Conservation (phyloP, 2,113 vertebrate species). For the Corydoras maculifer region DNA sequence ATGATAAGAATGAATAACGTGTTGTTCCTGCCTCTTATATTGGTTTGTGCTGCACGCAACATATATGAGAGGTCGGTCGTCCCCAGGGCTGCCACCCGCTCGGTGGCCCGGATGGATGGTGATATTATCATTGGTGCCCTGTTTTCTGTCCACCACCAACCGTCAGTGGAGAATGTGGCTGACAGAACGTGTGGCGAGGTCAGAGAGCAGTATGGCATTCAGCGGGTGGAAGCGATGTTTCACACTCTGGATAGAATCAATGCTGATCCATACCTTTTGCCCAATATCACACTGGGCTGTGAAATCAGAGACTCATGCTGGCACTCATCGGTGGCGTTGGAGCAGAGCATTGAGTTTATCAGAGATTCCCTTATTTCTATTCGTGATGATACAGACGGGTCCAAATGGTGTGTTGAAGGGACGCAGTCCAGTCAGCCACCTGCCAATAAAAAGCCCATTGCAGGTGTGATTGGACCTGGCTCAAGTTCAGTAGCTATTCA, state of each 20-base stretch:
- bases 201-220: slow-evolving; percentile 95
- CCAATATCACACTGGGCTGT: slow-evolving; percentile 89
- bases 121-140: slow-evolving; percentile 96
- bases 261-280: slow-evolving; percentile 78
- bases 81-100: slow-evolving; percentile 74
- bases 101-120: slow-evolving; percentile 91
- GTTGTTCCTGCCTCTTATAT: slow-evolving; percentile 68
- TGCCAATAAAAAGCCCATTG: slow-evolving; percentile 88
- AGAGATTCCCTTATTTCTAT: slow-evolving; percentile 95
- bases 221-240: slow-evolving; percentile 96
- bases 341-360: slow-evolving; percentile 98
- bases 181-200: slow-evolving; percentile 94
- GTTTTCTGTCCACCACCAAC: slow-evolving; percentile 97
- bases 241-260: slow-evolving; percentile 93
- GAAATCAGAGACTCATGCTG: slow-evolving; percentile 98
- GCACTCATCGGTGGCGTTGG: slow-evolving; percentile 94
- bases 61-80: slow-evolving; percentile 66
- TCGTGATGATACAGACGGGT: slow-evolving; percentile 81
- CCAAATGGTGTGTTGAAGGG: slow-evolving; percentile 82
- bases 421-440: slow-evolving; percentile 65
- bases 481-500: slow-evolving; percentile 97
- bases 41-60: slow-evolving; percentile 65
- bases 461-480: slow-evolving; percentile 92
- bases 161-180: slow-evolving; percentile 92
- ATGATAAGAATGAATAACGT: slow-evolving; percentile 66